These are phyloP conservation scores for Callospermophilus lateralis DNA, from an alignment of 2,113 vertebrate genomes.

Conservation along the genomic window DNA sequence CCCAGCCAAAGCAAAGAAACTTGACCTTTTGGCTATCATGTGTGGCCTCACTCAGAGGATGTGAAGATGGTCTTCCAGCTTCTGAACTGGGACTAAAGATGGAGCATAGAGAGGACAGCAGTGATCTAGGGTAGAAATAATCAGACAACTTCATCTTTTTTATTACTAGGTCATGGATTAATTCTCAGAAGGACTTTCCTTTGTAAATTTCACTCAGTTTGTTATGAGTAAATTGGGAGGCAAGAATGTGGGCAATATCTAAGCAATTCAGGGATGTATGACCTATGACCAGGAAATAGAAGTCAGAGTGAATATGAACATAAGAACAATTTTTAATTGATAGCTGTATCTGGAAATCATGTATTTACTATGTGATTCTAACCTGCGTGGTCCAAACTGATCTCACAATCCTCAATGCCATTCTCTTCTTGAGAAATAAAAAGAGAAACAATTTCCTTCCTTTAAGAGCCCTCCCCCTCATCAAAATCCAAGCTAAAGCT, in stretches of 20 bases:
- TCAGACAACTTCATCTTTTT: background rate
- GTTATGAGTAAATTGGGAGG: background rate
- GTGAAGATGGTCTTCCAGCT: too few relatives aligned
- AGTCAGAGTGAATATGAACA: background rate
- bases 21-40: background rate
- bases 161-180: background rate
- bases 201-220: background rate
- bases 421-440: background rate
- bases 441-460: background rate
- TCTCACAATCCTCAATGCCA: background rate
- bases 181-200: background rate
- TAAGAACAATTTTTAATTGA: background rate
- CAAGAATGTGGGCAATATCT: background rate
- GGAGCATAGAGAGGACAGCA: background rate
- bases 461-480: background rate
- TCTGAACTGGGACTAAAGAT: background rate
- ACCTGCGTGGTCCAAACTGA: background rate
- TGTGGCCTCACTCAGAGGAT: background rate
- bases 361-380: background rate
- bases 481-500: constrained; percentile 47
- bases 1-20: background rate
- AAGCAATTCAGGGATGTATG: background rate
- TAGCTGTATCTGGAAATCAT: background rate
- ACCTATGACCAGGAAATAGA: background rate
- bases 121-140: background rate